Evolutionary conservation across 2,797 vertebrate species (phyloP).

Genomic region (Anniella stebbinsi): DNA sequence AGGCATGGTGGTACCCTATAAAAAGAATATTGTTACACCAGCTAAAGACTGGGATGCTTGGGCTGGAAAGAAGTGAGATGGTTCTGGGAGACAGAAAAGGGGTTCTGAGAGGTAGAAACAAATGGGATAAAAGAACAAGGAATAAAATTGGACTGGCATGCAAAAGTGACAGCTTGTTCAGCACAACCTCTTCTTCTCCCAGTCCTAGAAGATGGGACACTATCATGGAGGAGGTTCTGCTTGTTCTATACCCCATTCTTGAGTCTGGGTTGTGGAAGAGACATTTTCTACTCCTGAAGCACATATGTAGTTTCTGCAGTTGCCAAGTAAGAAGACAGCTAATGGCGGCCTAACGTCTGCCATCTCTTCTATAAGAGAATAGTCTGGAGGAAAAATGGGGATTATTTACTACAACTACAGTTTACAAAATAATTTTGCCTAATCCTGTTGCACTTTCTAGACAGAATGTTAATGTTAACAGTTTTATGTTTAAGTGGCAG

Average conservation of each 20-base stretch:
- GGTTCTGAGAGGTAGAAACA: not conserved
- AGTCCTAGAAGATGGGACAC: not conserved
- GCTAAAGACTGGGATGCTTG: not conserved
- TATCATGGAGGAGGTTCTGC: not conserved
- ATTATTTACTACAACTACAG: not conserved
- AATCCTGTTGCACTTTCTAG: not conserved
- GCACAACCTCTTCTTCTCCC: not conserved
- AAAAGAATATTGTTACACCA: not conserved
- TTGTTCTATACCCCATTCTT: not conserved
- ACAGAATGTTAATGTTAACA: not conserved
- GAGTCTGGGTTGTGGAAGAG: not conserved
- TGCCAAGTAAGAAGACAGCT: not conserved
- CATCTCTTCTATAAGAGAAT: not conserved
- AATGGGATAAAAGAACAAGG: not conserved
- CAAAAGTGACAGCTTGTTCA: not conserved
- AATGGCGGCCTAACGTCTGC: not conserved
- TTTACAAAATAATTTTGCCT: not conserved
- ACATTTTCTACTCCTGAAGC: not conserved
- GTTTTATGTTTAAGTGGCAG: not conserved
- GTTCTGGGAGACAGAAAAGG: not conserved
- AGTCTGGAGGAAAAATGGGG: not conserved
- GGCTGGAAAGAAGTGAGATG: not conserved
- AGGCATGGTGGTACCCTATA: too few species aligned
- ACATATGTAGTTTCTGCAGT: not conserved
- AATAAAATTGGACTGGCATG: not conserved